phyloP scores from a whole-genome alignment of 2,888 invertebrate species.

The Tiliacea citrago region DNA sequence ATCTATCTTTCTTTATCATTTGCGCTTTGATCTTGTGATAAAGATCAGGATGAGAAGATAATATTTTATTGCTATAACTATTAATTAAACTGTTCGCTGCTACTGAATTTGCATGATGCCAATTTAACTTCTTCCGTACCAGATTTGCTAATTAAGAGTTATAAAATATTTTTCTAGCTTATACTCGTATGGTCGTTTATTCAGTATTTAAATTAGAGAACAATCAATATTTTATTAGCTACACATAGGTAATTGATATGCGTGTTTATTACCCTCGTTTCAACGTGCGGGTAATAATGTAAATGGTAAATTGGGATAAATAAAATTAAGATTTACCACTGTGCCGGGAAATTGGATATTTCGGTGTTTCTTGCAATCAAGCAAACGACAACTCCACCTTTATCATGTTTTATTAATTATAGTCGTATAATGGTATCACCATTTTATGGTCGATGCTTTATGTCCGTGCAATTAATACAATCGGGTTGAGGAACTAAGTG shows the following conservation, averaged over 20 bases:
- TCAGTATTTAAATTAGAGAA: conserved; percentile 6
- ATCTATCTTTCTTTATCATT: conserved; percentile 29
- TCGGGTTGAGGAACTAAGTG: conserved; percentile 28
- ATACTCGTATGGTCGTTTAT: neutral
- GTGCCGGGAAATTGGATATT: conserved; percentile 41
- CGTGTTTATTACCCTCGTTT: conserved; percentile 47
- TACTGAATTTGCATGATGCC: conserved; percentile 14
- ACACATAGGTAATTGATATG: conserved; percentile 14
- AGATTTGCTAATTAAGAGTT: neutral
- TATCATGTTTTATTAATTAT: conserved; percentile 63
- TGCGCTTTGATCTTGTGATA: conserved; percentile 35
- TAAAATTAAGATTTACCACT: conserved; percentile 63
- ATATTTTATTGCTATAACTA: neutral
- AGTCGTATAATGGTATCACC: conserved; percentile 40
- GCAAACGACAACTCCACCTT: conserved; percentile 61
- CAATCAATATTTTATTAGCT: conserved; percentile 19
- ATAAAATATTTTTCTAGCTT: neutral
- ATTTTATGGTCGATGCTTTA: conserved; percentile 49
- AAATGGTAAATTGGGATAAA: conserved; percentile 55
- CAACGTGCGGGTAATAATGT: conserved; percentile 35
- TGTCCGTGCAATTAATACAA: conserved; percentile 46
- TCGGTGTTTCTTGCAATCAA: conserved; percentile 48
- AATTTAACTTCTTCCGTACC: neutral
- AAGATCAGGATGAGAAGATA: conserved; percentile 21
- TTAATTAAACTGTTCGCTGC: neutral